Conservation (phyloP, 1,140 invertebrate genomes). For the Brachionus koreanus region DNA sequence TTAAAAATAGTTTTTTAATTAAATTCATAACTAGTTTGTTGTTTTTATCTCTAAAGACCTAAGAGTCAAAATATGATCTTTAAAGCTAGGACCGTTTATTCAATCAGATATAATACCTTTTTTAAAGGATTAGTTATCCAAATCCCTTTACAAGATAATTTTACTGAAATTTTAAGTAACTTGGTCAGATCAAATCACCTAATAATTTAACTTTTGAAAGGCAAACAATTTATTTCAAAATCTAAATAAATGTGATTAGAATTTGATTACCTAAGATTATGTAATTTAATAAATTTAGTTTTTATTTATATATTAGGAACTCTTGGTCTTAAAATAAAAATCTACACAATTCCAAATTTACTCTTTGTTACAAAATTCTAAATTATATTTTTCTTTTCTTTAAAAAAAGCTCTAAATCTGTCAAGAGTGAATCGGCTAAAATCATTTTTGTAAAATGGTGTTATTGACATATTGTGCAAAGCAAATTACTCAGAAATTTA, state of each 20-base stretch:
- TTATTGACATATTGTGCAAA: too few relatives aligned
- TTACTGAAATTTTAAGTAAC: not conserved
- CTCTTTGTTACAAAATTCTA: too few relatives aligned
- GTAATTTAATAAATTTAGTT: not conserved
- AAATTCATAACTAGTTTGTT: not conserved
- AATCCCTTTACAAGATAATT: not conserved
- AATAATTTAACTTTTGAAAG: not conserved
- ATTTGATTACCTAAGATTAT: not conserved
- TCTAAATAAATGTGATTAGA: not conserved
- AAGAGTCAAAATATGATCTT: not conserved
- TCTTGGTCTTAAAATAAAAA: not conserved
- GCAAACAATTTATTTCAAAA: not conserved
- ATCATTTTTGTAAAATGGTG: too few relatives aligned
- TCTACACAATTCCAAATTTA: too few relatives aligned
- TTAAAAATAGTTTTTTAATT: constrained; percentile 10
- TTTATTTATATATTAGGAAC: not conserved
- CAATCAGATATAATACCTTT: not conserved
- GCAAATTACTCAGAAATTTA: too few relatives aligned
- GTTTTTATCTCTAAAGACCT: not conserved
- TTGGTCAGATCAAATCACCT: not conserved
- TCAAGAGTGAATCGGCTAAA: too few relatives aligned
- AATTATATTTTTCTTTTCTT: too few relatives aligned
- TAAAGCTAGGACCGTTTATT: not conserved
- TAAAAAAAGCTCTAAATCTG: too few relatives aligned
- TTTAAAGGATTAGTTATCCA: not conserved